phyloP scores from a whole-genome alignment of 35 echinoderm and acorn worm genomes.

The Diadema setosum region DNA sequence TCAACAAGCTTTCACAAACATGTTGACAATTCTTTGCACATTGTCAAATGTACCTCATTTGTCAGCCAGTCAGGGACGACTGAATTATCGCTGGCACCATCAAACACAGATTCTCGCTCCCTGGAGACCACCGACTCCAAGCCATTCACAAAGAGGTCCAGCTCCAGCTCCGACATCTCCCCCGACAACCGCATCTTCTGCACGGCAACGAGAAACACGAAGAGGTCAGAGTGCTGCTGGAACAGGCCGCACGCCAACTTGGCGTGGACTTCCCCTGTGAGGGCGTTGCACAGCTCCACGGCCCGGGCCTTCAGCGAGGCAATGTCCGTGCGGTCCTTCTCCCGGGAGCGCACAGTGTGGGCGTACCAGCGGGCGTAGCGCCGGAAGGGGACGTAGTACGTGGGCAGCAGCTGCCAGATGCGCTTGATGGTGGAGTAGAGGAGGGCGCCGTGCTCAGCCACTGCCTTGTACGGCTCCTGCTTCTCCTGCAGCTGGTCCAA shows the following conservation, averaged over 20 bases:
- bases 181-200: constrained; percentile 64
- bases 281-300: constrained; percentile 65
- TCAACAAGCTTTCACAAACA: too few species aligned
- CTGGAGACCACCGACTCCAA: background rate
- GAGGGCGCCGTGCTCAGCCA: constrained; percentile 78
- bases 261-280: constrained; percentile 56
- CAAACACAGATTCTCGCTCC: background rate
- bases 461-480: constrained; percentile 44
- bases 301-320: constrained; percentile 70
- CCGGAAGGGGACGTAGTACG: constrained; percentile 63
- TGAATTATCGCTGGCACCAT: background rate
- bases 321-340: constrained; percentile 69
- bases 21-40: too few species aligned
- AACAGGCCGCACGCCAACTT: constrained; percentile 35
- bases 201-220: constrained; percentile 77
- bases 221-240: constrained; percentile 62
- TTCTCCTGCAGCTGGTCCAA: constrained; percentile 58
- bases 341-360: constrained; percentile 21
- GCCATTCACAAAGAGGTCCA: constrained; percentile 75
- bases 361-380: constrained; percentile 44
- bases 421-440: constrained; percentile 66
- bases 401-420: constrained; percentile 55
- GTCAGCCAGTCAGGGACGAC: constrained; percentile 73
- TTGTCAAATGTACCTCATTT: constrained; percentile 57
- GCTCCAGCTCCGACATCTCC: constrained; percentile 57